phyloP scores from a whole-genome alignment of 23 tunicate genomes.

The Corella eumyota region DNA sequence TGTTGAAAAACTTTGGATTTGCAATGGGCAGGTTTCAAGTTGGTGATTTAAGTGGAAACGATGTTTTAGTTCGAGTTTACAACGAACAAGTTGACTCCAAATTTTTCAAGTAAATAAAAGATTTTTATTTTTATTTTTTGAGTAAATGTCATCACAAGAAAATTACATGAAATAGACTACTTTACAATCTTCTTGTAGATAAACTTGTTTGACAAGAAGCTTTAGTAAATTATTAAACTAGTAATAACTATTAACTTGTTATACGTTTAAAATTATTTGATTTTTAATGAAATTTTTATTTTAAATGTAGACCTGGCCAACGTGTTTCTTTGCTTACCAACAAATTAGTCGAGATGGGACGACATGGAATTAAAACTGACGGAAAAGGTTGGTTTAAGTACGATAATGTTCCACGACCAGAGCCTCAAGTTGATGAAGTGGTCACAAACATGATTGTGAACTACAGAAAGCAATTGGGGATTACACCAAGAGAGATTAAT shows the following conservation, averaged over 20 bases:
- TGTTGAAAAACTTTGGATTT: slow-evolving; percentile 53
- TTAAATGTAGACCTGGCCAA: no score
- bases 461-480: slow-evolving; percentile 16
- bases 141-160: no score
- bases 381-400: slow-evolving; percentile 75
- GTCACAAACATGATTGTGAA: slow-evolving; percentile 43
- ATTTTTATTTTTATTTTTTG: no score
- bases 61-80: slow-evolving; percentile 34
- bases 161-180: no score
- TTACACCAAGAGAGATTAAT: slow-evolving; percentile 26
- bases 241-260: no score
- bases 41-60: slow-evolving; percentile 68
- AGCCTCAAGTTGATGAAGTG: slow-evolving; percentile 22
- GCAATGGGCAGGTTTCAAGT: slow-evolving; percentile 81
- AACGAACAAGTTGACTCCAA: neutral
- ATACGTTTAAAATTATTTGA: no score
- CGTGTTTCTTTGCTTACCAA: slow-evolving; percentile 47
- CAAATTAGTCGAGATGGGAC: slow-evolving; percentile 38
- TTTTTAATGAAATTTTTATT: no score
- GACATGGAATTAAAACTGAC: slow-evolving; percentile 58
- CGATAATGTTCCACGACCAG: neutral
- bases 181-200: no score
- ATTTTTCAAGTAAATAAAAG: no score
- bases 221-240: no score
- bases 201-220: no score